Percentiles rank a stretch among this genome's conserved stretches.
Evolutionary conservation across 2,797 vertebrate genomes (phyloP).

Genomic region (Takifugu rubripes): DNA sequence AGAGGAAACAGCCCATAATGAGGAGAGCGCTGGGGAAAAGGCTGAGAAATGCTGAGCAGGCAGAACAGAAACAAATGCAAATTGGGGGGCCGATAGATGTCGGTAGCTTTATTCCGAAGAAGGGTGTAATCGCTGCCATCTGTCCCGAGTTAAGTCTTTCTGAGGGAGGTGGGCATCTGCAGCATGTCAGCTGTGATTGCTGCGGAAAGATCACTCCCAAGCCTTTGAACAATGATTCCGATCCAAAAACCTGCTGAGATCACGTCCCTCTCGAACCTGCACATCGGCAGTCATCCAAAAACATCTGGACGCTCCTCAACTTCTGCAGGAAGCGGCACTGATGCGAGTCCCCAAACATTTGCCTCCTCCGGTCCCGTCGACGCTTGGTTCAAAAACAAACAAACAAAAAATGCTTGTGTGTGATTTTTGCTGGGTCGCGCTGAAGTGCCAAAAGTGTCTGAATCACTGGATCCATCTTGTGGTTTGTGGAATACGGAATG

Average conservation of each 20-base stretch:
- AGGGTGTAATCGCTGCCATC: constrained; percentile 71
- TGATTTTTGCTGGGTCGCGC: constrained; percentile 14
- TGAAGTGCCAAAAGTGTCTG: constrained; percentile 23
- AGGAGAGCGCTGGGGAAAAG: constrained; percentile 60
- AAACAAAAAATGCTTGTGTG: constrained; percentile 4
- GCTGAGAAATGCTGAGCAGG: constrained; percentile 66
- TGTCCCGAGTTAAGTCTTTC: constrained; percentile 58
- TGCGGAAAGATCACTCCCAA: constrained; percentile 17
- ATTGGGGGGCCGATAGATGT: constrained; percentile 27
- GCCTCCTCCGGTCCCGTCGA: constrained; percentile 16
- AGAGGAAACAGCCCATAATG: constrained; percentile 63
- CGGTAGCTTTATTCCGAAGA: constrained; percentile 41
- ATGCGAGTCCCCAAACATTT: constrained; percentile 19
- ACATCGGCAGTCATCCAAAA: constrained; percentile 9
- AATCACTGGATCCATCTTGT: constrained; percentile 14
- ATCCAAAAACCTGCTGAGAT: constrained; percentile 9
- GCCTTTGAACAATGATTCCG: no score
- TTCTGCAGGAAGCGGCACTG: constrained; percentile 22
- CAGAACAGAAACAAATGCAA: constrained; percentile 50
- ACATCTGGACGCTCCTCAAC: neutral
- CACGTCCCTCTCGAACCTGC: neutral
- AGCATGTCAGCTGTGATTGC: constrained; percentile 29
- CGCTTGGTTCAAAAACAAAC: no score
- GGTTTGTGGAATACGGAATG: constrained; percentile 15
- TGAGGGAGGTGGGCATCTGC: constrained; percentile 32